phyloP scores from a whole-genome alignment of 1,140 invertebrate genomes.

The Diabrotica virgifera region DNA sequence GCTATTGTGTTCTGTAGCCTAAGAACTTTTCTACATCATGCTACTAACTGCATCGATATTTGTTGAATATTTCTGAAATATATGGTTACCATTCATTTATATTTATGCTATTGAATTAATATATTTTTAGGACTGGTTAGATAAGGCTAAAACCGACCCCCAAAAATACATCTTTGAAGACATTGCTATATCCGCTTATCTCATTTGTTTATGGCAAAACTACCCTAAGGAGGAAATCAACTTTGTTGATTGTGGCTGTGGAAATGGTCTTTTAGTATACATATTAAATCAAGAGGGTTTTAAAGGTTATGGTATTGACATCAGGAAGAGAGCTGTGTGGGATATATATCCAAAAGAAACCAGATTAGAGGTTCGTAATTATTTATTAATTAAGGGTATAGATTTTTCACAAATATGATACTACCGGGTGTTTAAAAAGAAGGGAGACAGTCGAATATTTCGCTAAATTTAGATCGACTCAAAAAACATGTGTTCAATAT shows the following conservation, averaged over 20 bases:
- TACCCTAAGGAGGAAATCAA: slow-evolving; percentile 56
- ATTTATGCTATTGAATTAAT: too few species aligned
- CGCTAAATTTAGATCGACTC: too few species aligned
- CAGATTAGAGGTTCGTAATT: slow-evolving; percentile 47
- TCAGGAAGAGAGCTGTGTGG: slow-evolving; percentile 90
- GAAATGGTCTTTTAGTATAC: slow-evolving; percentile 92
- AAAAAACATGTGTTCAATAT: too few species aligned
- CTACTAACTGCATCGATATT: too few species aligned
- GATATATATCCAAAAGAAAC: slow-evolving; percentile 63
- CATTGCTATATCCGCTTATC: slow-evolving; percentile 89
- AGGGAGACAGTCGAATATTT: too few species aligned
- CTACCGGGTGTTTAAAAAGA: too few species aligned
- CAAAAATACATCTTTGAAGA: slow-evolving; percentile 96
- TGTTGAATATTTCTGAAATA: too few species aligned
- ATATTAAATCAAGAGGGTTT: slow-evolving; percentile 82
- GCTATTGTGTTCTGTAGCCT: too few species aligned
- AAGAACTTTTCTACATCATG: too few species aligned
- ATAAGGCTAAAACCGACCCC: slow-evolving; percentile 79
- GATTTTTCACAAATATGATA: too few species aligned
- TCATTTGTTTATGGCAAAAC: slow-evolving; percentile 75
- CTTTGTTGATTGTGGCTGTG: slow-evolving; percentile 95
- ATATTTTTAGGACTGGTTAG: slow-evolving; percentile 70
- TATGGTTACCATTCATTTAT: too few species aligned
- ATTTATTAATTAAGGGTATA: background rate
- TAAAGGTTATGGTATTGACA: slow-evolving; percentile 85